Evolutionary conservation across 1,140 invertebrate genomes (phyloP).

Genomic region (Heliconius eleuchia): DNA sequence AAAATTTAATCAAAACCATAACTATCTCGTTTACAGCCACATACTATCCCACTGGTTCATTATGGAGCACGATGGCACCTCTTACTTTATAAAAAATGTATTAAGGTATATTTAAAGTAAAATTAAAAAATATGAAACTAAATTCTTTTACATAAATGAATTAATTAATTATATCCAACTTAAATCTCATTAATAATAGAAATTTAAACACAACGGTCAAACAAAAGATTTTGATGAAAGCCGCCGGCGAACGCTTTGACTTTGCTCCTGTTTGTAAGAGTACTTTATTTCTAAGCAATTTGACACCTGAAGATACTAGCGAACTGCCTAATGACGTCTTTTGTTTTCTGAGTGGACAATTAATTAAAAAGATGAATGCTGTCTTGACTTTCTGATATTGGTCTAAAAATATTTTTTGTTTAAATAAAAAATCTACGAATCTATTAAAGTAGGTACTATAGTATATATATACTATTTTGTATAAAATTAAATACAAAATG

Average conservation of each 20-base stretch:
- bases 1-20: too few relatives aligned
- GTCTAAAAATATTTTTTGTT: background rate
- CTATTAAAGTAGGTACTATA: background rate
- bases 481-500: too few relatives aligned
- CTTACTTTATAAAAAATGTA: too few relatives aligned
- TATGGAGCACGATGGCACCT: too few relatives aligned
- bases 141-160: too few relatives aligned
- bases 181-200: conserved; percentile 16
- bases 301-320: conserved; percentile 31
- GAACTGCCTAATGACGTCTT: conserved; percentile 33
- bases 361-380: conserved; percentile 22
- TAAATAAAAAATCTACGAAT: background rate
- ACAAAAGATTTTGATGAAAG: conserved; percentile 32
- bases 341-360: conserved; percentile 33
- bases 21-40: too few relatives aligned
- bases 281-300: conserved; percentile 34
- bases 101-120: too few relatives aligned
- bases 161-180: background rate
- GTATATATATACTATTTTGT: too few relatives aligned
- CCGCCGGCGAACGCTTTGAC: conserved; percentile 14
- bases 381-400: background rate
- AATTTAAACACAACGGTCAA: conserved; percentile 17
- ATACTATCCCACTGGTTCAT: too few relatives aligned
- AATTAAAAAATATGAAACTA: too few relatives aligned
- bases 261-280: conserved; percentile 21